Percentiles rank a stretch among this genome's conserved stretches.
These are phyloP conservation scores for Andrena flavipes DNA, from an alignment of 2,888 invertebrate species.

Conservation along the genomic window DNA sequence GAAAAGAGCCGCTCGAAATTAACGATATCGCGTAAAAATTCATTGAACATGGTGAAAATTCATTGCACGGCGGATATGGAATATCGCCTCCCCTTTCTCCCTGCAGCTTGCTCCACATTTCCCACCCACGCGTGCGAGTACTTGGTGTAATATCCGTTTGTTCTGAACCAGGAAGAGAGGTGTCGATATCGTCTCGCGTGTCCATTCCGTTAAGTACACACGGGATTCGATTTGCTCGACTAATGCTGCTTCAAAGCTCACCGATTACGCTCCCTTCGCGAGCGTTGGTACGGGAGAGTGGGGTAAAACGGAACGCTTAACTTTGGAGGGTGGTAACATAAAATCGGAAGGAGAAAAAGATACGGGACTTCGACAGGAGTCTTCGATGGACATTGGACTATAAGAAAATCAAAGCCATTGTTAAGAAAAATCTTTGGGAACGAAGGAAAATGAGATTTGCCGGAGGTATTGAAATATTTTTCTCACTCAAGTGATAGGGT, in stretches of 20 bases:
- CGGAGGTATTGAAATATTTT: no score
- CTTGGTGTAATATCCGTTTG: slow-evolving; percentile 48
- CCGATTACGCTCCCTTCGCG: slow-evolving; percentile 53
- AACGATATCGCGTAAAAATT: not conserved
- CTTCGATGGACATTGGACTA: no score
- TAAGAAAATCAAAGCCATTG: no score
- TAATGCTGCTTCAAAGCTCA: slow-evolving; percentile 66
- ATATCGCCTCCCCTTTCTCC: not conserved
- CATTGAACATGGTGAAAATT: slow-evolving; percentile 8
- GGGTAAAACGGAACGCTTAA: no score
- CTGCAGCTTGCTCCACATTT: slow-evolving; percentile 19
- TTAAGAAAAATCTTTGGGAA: no score
- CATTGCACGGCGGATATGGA: not conserved
- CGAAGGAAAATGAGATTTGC: no score
- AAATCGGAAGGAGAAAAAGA: no score
- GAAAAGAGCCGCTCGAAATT: not conserved
- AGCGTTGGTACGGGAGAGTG: not conserved
- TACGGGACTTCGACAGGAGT: no score
- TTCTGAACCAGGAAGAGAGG: slow-evolving; percentile 49
- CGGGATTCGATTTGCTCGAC: slow-evolving; percentile 67
- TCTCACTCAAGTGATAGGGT: no score
- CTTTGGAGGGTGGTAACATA: no score
- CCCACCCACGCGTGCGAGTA: not conserved
- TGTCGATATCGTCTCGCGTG: slow-evolving; percentile 66
- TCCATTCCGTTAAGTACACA: slow-evolving; percentile 69